A percentile compares a stretch with the other conserved stretches of the same genome.
These are phyloP conservation scores for Tauraco erythrolophus DNA, from an alignment of 2,113 vertebrate genomes.

Conservation along the genomic window DNA sequence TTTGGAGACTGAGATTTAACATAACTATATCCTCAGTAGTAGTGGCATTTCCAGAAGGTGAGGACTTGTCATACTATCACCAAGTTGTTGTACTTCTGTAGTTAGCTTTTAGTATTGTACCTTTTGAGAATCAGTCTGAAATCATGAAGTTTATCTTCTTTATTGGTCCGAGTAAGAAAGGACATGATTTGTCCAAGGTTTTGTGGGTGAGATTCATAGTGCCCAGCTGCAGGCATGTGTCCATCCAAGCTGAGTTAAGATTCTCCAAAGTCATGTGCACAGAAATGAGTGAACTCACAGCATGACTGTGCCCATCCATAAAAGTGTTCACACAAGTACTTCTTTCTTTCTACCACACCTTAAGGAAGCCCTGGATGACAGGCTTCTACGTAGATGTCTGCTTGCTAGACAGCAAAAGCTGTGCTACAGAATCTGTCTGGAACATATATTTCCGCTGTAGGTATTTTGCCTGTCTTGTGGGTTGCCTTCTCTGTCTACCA, in stretches of 20 bases:
- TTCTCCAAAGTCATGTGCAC: background rate
- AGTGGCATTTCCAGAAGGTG: conserved; percentile 37
- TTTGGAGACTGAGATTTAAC: background rate
- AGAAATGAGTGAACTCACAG: background rate
- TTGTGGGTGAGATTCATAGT: background rate
- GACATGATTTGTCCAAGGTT: background rate
- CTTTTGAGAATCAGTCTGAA: conserved; percentile 32
- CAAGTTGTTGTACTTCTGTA: background rate
- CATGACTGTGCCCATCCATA: background rate
- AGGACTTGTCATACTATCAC: background rate
- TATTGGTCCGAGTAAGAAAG: conserved; percentile 12
- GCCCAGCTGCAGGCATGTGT: background rate
- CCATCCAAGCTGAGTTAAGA: background rate
- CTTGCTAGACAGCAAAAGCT: background rate
- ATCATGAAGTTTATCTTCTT: conserved; percentile 17
- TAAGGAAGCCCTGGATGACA: background rate
- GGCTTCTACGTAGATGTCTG: background rate
- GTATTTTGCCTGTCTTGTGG: background rate
- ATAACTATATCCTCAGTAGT: background rate
- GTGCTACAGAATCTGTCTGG: background rate
- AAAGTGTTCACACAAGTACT: accelerated
- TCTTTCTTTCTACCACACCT: background rate
- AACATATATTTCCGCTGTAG: background rate
- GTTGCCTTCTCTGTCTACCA: background rate
- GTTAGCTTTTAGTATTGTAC: background rate